A percentile compares a stretch with the other conserved stretches of the same genome.
Evolutionary conservation across 2,113 vertebrate genomes (phyloP).

Genomic region (Peromyscus californicus): DNA sequence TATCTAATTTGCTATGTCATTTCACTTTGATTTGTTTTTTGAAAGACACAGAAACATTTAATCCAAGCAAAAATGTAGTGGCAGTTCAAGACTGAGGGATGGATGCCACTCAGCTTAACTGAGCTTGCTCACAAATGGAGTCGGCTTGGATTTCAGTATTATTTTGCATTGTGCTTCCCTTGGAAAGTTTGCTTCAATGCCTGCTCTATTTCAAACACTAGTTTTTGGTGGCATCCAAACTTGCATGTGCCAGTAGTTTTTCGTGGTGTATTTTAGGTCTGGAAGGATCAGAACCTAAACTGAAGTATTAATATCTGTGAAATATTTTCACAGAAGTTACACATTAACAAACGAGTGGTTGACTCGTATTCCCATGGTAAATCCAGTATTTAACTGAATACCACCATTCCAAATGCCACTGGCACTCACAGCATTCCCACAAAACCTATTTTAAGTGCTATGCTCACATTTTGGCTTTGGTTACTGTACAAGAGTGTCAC

Average conservation of each 20-base stretch:
- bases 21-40: not conserved
- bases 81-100: not conserved
- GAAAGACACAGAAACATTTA: constrained; percentile 13
- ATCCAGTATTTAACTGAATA: not conserved
- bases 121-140: constrained; percentile 12
- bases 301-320: constrained; percentile 17
- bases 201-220: not conserved
- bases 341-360: not conserved
- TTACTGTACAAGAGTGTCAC: not conserved
- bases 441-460: constrained; percentile 53
- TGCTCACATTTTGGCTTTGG: constrained; percentile 34
- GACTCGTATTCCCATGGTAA: constrained; percentile 19
- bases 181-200: constrained; percentile 36
- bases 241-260: constrained; percentile 10
- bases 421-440: not conserved
- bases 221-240: not conserved
- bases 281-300: not conserved
- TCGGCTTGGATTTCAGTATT: not conserved
- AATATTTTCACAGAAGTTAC: constrained; percentile 26
- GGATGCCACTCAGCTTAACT: not conserved
- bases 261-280: not conserved
- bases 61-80: not conserved
- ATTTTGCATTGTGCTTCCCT: not conserved
- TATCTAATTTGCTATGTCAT: not conserved
- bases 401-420: not conserved